phyloP scores from a whole-genome alignment of 2,797 vertebrate species.

The Potorous gilbertii region DNA sequence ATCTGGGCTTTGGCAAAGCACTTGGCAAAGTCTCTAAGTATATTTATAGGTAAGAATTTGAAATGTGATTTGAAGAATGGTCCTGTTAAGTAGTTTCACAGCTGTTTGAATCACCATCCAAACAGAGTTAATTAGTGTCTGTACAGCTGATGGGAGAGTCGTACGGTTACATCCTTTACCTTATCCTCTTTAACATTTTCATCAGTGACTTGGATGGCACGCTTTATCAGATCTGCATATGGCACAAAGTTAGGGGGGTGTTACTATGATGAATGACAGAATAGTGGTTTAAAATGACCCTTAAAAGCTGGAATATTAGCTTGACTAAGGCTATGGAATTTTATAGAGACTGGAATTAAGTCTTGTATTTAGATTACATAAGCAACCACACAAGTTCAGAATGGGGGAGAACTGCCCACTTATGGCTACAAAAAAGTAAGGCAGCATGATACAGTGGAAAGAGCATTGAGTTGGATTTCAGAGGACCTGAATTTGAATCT shows the following conservation, averaged over 20 bases:
- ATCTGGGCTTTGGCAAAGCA: not conserved
- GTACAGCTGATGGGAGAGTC: not conserved
- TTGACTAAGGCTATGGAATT: not conserved
- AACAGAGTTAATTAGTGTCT: constrained; percentile 36
- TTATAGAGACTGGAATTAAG: not conserved
- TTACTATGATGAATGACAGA: not conserved
- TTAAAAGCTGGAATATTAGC: not conserved
- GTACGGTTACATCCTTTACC: constrained; percentile 17
- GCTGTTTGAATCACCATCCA: constrained; percentile 21
- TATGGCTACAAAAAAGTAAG: too few relatives aligned
- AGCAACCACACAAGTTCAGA: not conserved
- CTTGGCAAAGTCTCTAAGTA: not conserved
- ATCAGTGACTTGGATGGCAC: constrained; percentile 26
- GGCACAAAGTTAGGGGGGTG: not conserved
- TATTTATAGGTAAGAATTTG: not conserved
- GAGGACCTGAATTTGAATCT: too few relatives aligned
- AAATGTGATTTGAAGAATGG: constrained; percentile 3
- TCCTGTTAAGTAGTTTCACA: constrained; percentile 5
- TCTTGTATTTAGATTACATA: not conserved
- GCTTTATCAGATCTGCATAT: not conserved
- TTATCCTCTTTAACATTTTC: constrained; percentile 30
- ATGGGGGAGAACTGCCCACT: not conserved
- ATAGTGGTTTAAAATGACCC: not conserved
- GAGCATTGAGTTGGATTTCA: too few relatives aligned
- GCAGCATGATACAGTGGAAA: too few relatives aligned